phyloP scores from a whole-genome alignment of 2,797 vertebrate genomes.

The Cyprinodon diabolis region DNA sequence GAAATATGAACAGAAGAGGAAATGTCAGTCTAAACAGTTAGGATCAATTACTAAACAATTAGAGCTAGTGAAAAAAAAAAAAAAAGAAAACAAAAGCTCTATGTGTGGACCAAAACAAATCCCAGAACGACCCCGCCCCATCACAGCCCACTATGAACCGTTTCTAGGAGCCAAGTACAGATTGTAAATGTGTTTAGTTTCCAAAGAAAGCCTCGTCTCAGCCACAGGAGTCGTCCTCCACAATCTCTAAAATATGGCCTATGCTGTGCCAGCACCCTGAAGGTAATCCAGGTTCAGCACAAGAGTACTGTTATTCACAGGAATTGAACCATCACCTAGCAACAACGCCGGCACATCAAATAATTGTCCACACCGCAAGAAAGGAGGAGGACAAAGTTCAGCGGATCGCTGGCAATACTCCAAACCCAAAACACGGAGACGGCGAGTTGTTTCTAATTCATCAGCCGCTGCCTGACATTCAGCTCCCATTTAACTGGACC shows the following conservation, averaged over 20 bases:
- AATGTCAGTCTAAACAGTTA: neutral
- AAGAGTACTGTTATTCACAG: slow-evolving; percentile 72
- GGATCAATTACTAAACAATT: neutral
- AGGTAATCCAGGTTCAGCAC: slow-evolving; percentile 59
- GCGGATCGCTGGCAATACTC: slow-evolving; percentile 2
- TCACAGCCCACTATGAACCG: slow-evolving; percentile 1
- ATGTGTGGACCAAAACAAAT: slow-evolving; percentile 30
- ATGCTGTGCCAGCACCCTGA: slow-evolving; percentile 62
- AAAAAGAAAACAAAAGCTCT: slow-evolving; percentile 10
- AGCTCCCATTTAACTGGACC: neutral
- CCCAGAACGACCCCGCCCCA: slow-evolving; percentile 16
- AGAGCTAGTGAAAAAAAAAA: slow-evolving; percentile 3
- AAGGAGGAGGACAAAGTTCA: slow-evolving; percentile 7
- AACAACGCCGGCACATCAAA: slow-evolving; percentile 63
- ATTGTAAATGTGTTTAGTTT: slow-evolving; percentile 38
- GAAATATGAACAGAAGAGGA: neutral
- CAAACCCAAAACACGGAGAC: neutral
- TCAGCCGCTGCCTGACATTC: neutral
- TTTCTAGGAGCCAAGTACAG: slow-evolving; percentile 27
- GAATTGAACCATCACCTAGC: slow-evolving; percentile 61
- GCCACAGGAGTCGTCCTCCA: slow-evolving; percentile 32
- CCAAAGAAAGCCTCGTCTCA: slow-evolving; percentile 34
- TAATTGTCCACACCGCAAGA: slow-evolving; percentile 27
- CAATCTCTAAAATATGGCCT: slow-evolving; percentile 58
- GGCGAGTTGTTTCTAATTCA: slow-evolving; percentile 1